Evolutionary conservation across 2,888 invertebrate genomes (phyloP).

Genomic region (Nemotelus nigrinus): DNA sequence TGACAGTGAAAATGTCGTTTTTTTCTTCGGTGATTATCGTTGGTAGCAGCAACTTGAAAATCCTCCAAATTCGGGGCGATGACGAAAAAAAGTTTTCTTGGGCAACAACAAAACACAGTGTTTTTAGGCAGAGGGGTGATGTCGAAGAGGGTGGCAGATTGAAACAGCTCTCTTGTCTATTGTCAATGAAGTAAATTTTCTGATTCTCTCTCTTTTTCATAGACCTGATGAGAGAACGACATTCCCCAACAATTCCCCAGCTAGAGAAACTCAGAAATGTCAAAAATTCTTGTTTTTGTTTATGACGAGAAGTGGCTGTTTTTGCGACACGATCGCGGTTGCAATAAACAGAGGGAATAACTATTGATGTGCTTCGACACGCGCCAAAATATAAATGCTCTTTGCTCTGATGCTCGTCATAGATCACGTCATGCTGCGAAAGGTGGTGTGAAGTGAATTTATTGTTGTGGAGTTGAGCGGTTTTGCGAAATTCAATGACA

Average conservation of each 20-base stretch:
- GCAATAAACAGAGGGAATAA: too few relatives aligned
- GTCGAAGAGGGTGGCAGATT: not conserved
- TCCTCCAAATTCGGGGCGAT: not conserved
- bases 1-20: constrained; percentile 54
- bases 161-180: constrained; percentile 9
- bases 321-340: too few relatives aligned
- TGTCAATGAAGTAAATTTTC: not conserved
- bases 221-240: not conserved
- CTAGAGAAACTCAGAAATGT: not conserved
- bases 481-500: too few relatives aligned
- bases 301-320: not conserved
- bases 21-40: not conserved
- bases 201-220: not conserved
- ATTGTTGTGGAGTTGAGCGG: too few relatives aligned
- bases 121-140: constrained; percentile 2
- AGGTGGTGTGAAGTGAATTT: too few relatives aligned
- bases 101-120: constrained; percentile 27
- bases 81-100: constrained; percentile 21
- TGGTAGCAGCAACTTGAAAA: not conserved
- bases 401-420: too few relatives aligned
- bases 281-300: constrained; percentile 37
- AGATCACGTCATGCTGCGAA: too few relatives aligned
- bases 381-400: too few relatives aligned
- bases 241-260: not conserved
- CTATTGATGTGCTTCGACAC: too few relatives aligned